phyloP scores from a whole-genome alignment of 2,797 vertebrate genomes.

The Clarias fuscus region DNA sequence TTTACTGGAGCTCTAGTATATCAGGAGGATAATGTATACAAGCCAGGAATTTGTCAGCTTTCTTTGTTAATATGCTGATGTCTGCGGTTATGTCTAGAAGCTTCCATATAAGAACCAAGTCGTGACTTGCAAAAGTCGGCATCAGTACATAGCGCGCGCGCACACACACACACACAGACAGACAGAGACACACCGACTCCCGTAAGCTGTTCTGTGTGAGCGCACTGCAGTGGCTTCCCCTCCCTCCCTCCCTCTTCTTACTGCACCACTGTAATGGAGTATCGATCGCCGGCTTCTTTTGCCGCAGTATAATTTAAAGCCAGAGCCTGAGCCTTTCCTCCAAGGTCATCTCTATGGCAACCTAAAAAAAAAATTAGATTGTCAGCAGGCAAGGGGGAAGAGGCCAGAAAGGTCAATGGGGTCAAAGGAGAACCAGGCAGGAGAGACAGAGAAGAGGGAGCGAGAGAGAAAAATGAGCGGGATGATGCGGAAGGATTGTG shows the following conservation, averaged over 20 bases:
- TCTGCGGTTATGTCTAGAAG: slow-evolving; percentile 27
- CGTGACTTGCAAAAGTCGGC: slow-evolving; percentile 48
- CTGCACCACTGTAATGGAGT: slow-evolving; percentile 79
- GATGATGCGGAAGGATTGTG: background rate
- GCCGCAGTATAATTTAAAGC: slow-evolving; percentile 73
- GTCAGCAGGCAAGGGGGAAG: slow-evolving; percentile 52
- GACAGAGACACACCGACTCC: slow-evolving; percentile 62
- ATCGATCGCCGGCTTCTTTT: slow-evolving; percentile 75
- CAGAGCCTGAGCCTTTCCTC: slow-evolving; percentile 58
- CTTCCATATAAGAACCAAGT: slow-evolving; percentile 33
- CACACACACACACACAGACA: slow-evolving; percentile 64
- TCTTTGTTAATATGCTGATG: slow-evolving; percentile 32
- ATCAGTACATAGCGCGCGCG: slow-evolving; percentile 24
- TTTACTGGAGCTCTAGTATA: background rate
- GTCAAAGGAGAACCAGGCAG: slow-evolving; percentile 34
- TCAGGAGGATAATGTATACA: background rate
- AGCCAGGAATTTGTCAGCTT: background rate
- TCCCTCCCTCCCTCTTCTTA: slow-evolving; percentile 49
- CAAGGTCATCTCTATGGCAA: slow-evolving; percentile 81
- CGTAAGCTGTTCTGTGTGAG: slow-evolving; percentile 68
- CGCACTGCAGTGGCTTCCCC: slow-evolving; percentile 72
- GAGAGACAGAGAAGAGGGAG: background rate
- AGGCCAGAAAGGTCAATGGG: slow-evolving; percentile 69
- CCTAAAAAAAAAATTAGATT: slow-evolving; percentile 70
- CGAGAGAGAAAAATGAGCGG: background rate